Base-by-base conservation (phyloP, 2,888 invertebrate genomes). In the Agonopterix subpropinquella region DNA sequence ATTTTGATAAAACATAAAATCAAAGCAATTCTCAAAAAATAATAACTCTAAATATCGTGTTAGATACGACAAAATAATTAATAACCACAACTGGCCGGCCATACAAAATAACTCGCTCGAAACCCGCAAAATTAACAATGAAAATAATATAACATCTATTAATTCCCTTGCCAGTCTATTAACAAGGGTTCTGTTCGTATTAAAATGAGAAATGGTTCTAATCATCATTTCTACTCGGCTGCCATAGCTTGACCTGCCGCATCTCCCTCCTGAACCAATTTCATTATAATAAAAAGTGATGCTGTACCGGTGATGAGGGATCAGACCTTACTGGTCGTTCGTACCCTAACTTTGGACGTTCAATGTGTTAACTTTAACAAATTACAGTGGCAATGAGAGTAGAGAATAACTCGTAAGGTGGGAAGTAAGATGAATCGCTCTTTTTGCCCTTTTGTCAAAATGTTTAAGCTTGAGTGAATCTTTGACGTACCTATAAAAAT, bases 121-220 rank as follows among this genome's bases (percentile, higher is more conserved):
- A 78, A 73, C 75, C 80, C 80, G 68, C 80, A 80, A 80, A 80
- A 80, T 84, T 80, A 77, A 75, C 80, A 80, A 75, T 77, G 80
- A 81, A 84, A 84, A 82, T 82, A 83, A 82, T 80, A 75, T 76
- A 71, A 77, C 70, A 66, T 75, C 79, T 84, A 83, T 85, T 85
- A 81, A 85, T 85, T 77, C 82, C 78, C 80, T 69, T 67, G 75
- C 70, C 81, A 80, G 68, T 68, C 73, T 76, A 81, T 81, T 84
- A 85, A 83, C 82, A 76, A 72, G 76, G 82, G 83, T 73, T 75
- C 70, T 69, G 64, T 67, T 73, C 82, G 77, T 83, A 85, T 86
- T 85, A 85, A 85, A 86, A 85, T 86, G 85, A 86, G 83, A 85
- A 84, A 86, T 84, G 77, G 72, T 74, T 70, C 75, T 77, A 80